Evolutionary conservation across 2,888 invertebrate species (phyloP).

Genomic region (Emmelina monodactyla): DNA sequence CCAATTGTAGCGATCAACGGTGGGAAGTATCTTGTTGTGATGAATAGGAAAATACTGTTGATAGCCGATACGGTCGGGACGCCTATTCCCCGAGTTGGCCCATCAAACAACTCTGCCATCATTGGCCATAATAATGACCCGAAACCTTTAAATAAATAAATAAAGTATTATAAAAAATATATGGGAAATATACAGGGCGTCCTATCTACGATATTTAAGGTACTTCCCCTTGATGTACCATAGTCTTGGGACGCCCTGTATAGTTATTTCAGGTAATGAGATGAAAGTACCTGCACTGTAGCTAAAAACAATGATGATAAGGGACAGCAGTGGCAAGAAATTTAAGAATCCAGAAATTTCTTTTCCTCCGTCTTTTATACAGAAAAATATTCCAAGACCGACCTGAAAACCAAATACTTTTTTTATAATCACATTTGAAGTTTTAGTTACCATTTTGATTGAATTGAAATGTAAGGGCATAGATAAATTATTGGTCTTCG

Average conservation of each 20-base stretch:
- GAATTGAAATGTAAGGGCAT: too few species aligned
- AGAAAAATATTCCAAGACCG: slow-evolving; percentile 36
- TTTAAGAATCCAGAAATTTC: slow-evolving; percentile 30
- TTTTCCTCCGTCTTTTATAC: slow-evolving; percentile 18
- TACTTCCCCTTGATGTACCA: too few species aligned
- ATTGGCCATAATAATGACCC: slow-evolving; percentile 35
- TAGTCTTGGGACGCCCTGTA: too few species aligned
- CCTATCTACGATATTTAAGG: too few species aligned
- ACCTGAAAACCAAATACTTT: slow-evolving; percentile 29
- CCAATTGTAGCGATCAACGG: slow-evolving; percentile 24
- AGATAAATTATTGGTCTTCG: too few species aligned
- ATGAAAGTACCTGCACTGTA: slow-evolving; percentile 46
- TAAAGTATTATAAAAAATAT: too few species aligned
- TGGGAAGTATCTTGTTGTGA: slow-evolving; percentile 31
- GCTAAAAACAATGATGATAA: slow-evolving; percentile 34
- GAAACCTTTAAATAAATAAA: slow-evolving; percentile 33
- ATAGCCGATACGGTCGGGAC: slow-evolving; percentile 19
- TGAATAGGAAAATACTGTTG: slow-evolving; percentile 20
- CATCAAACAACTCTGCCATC: slow-evolving; percentile 35
- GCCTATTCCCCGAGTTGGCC: slow-evolving; percentile 27
- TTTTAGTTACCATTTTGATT: too few species aligned
- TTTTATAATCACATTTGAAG: too few species aligned
- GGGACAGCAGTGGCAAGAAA: slow-evolving; percentile 35
- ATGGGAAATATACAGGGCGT: too few species aligned
- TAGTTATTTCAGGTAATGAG: too few species aligned